A percentile compares a stretch with the other conserved stretches of the same genome.
These are phyloP conservation scores for Yponomeuta plumbellus DNA, from an alignment of 2,888 invertebrate genomes.

Conservation along the genomic window DNA sequence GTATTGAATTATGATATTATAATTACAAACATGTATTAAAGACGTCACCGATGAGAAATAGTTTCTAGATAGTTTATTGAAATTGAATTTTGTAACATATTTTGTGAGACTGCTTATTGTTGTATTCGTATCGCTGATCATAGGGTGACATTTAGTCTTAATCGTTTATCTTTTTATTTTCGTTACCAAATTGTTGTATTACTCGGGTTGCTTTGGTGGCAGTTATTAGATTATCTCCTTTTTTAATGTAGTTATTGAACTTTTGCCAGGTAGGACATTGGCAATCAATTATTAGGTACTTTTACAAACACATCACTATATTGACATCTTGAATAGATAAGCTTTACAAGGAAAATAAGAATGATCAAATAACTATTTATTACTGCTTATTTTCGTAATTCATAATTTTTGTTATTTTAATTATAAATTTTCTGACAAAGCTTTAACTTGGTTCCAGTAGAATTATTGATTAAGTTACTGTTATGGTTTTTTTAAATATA, in stretches of 20 bases:
- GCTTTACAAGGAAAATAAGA: constrained; percentile 31
- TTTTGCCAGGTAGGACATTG: constrained; percentile 8
- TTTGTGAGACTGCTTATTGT: constrained; percentile 77
- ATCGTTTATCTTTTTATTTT: constrained; percentile 69
- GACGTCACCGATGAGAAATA: constrained; percentile 66
- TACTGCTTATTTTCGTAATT: constrained; percentile 72
- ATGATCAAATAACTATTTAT: constrained; percentile 73
- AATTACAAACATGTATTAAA: constrained; percentile 56
- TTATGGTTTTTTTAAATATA: constrained; percentile 72
- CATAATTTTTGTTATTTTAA: constrained; percentile 74
- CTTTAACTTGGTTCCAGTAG: constrained; percentile 77
- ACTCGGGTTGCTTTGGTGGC: constrained; percentile 68
- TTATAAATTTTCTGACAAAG: constrained; percentile 73
- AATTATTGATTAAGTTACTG: constrained; percentile 75
- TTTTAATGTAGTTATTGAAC: constrained; percentile 2
- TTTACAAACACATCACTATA: constrained; percentile 9
- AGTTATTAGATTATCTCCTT: constrained; percentile 40
- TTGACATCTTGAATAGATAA: constrained; percentile 9
- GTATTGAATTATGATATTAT: constrained; percentile 67
- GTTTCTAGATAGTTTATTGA: constrained; percentile 73
- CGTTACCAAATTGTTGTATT: constrained; percentile 75
- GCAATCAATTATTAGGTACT: constrained; percentile 9
- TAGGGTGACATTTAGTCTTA: constrained; percentile 59
- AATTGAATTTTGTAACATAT: constrained; percentile 69
- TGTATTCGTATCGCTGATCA: constrained; percentile 71